Conservation (phyloP, 2,888 invertebrate species). For the Clistopyga incitator region DNA sequence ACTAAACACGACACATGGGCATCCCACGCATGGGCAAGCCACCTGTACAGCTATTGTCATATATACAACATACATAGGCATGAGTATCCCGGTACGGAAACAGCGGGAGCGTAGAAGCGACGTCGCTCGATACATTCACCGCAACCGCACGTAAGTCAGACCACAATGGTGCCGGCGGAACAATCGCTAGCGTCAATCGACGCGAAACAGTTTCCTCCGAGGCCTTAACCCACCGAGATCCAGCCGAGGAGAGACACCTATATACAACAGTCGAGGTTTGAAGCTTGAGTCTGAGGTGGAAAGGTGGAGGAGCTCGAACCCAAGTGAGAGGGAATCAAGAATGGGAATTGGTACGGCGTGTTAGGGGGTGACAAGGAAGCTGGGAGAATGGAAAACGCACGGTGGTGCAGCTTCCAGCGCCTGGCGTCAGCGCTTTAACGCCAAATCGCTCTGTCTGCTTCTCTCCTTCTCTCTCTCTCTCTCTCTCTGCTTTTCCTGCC, state of each 20-base stretch:
- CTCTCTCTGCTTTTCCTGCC: conserved; percentile 7
- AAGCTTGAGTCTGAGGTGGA: conserved; percentile 6
- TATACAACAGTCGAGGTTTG: background rate
- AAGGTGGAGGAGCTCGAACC: conserved; percentile 13
- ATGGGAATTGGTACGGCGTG: conserved; percentile 15
- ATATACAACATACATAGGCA: conserved; percentile 9
- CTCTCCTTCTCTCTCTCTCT: conserved; percentile 3
- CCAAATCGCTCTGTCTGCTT: conserved; percentile 6
- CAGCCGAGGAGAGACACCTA: conserved; percentile 22
- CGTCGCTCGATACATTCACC: conserved; percentile 29
- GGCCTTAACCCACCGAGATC: conserved; percentile 52
- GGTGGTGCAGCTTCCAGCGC: conserved; percentile 36
- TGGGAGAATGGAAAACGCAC: conserved; percentile 52
- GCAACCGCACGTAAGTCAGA: conserved; percentile 60
- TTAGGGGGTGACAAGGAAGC: conserved; percentile 30
- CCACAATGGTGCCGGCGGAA: conserved; percentile 60
- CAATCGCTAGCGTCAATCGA: conserved; percentile 62
- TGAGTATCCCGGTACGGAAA: conserved; percentile 15
- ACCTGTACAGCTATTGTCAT: conserved; percentile 22
- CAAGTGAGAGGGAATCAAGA: conserved; percentile 41
- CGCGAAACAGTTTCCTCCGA: conserved; percentile 61
- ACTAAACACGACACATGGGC: conserved; percentile 40
- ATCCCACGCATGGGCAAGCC: conserved; percentile 22
- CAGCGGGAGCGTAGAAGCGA: conserved; percentile 16
- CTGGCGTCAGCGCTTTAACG: conserved; percentile 58